phyloP scores from a whole-genome alignment of 1,140 invertebrate genomes.

The Ooceraea biroi region DNA sequence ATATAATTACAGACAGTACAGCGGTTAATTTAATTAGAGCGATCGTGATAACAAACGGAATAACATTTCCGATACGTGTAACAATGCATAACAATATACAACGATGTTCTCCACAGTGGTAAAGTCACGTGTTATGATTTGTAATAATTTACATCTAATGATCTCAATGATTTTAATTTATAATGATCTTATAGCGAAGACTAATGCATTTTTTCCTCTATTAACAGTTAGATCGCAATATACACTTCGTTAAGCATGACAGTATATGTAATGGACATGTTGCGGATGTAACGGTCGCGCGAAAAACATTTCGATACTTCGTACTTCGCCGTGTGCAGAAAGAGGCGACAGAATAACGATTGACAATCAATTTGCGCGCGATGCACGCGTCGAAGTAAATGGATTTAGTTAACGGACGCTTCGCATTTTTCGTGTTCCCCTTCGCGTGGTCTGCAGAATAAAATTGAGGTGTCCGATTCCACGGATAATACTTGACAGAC shows the following conservation, averaged over 20 bases:
- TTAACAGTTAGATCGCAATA: constrained; percentile 21
- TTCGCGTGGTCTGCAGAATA: background rate
- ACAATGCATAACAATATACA: too few relatives aligned
- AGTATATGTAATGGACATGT: background rate
- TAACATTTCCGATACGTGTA: background rate
- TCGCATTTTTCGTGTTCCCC: background rate
- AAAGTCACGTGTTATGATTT: background rate
- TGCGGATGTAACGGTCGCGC: background rate
- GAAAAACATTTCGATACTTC: background rate
- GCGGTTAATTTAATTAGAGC: background rate
- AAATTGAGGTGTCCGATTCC: constrained; percentile 32
- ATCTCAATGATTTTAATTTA: constrained; percentile 1
- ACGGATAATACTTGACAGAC: background rate
- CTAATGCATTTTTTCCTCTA: constrained; percentile 6
- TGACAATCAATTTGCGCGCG: constrained; percentile 17
- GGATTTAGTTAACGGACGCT: constrained; percentile 28
- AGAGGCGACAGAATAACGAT: constrained; percentile 23
- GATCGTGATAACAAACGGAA: background rate
- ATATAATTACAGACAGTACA: background rate
- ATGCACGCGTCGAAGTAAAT: background rate
- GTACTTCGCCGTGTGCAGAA: background rate
- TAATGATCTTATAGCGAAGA: too few relatives aligned
- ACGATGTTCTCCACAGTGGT: background rate
- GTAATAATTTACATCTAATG: background rate
- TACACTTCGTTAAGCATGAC: background rate